Evolutionary conservation across 2,113 vertebrate genomes (phyloP), one percentile per base, ranked within the genome.

Genomic region (Malurus alboscapulatus): DNA sequence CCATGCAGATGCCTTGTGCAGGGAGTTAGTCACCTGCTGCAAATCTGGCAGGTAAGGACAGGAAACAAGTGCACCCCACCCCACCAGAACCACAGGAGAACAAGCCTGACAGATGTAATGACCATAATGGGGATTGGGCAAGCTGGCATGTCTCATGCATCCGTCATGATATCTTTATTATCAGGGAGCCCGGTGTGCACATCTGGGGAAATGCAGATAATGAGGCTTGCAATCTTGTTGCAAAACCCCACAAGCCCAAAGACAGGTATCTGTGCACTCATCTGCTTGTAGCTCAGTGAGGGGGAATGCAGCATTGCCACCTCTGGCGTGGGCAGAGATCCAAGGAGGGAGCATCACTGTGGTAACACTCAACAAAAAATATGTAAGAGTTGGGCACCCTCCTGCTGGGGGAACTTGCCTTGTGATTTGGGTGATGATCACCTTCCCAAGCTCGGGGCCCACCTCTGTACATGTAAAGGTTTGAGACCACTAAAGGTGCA

Each of bases 71-170:
- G 58, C 29, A 81, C 93, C 92, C 92, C 96, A 90, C 93, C 95
- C 90, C 48, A 27, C 61, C 68, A 59, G 59, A 90, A 84, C 90
- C 79, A 63, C 61, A 36, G 66, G 81, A 93, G 91, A 94, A 57
- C 90, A 90, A 95, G 94, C 90, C 57, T 84, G 88, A 82, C 90
- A 91, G 84, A 94, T 92, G 84, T 92, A 96, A 94, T 95, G 90
- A 94, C 79, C 16, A 7, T 96, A 91, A 94, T 93, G 53, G 63
- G 40, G n/a, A 90, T 96, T 94, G 85, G 94, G 95, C 84, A 95
- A 95, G 85, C 36, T 68, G 63, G 45, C 63, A 24, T 94, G 89
- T 77, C 92, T 96, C 93, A 92, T 53, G 57, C 68, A 84, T 94
- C 94, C 1, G 61, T 94, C 93, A 92, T 42, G n/a, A 4, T 87